Conservation (phyloP, 2,797 vertebrate genomes). For the Xenentodon cancila region DNA sequence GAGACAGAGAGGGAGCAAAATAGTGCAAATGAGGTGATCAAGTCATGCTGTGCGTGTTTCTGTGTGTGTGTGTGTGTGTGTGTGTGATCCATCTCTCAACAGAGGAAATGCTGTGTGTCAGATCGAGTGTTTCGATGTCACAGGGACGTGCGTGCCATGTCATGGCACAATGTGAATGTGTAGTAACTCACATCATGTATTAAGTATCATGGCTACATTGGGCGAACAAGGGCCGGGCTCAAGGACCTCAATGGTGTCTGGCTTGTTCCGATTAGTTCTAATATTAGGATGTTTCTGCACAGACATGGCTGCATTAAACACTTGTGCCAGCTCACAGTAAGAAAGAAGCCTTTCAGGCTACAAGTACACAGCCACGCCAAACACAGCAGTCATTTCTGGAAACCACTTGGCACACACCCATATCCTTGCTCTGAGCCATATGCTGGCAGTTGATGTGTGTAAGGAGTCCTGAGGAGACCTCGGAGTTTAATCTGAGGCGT, state of each 20-base stretch:
- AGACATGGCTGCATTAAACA: conserved; percentile 59
- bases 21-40: conserved; percentile 82
- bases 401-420: conserved; percentile 74
- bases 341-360: conserved; percentile 81
- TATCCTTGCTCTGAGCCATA: conserved; percentile 48
- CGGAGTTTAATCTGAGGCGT: conserved; percentile 33
- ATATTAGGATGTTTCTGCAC: conserved; percentile 65
- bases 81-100: conserved; percentile 51
- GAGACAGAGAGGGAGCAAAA: conserved; percentile 53
- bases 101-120: conserved; percentile 63
- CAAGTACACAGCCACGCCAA: conserved; percentile 67
- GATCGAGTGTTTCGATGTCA: conserved; percentile 36
- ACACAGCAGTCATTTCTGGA: conserved; percentile 84
- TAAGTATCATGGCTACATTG: no score
- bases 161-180: conserved; percentile 28
- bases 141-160: conserved; percentile 25
- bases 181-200: not conserved
- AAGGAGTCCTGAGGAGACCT: conserved; percentile 35
- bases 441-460: conserved; percentile 31
- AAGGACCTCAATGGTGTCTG: conserved; percentile 4
- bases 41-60: conserved; percentile 54
- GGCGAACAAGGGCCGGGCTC: no score
- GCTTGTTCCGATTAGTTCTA: conserved; percentile 42
- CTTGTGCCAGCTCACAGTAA: conserved; percentile 72
- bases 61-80: conserved; percentile 41